These are phyloP conservation scores for Paramacrobiotus metropolitanus DNA, from an alignment of 1,140 invertebrate species.

Conservation along the genomic window DNA sequence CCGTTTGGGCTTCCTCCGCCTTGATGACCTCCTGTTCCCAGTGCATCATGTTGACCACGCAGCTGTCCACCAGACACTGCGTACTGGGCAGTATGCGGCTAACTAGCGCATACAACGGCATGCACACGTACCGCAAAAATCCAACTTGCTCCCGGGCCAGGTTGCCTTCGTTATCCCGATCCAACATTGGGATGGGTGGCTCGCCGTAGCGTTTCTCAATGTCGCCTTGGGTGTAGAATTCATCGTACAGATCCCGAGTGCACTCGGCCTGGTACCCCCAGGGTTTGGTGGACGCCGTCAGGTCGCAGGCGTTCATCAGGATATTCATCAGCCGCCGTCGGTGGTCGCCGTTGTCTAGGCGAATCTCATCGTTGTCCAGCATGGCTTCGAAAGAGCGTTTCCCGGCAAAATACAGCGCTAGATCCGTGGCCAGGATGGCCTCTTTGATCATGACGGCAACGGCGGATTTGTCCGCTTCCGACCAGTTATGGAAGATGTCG, in stretches of 20 bases:
- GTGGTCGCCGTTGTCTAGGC: not conserved
- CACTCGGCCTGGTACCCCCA: not conserved
- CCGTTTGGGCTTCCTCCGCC: not conserved
- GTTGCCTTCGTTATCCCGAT: not conserved
- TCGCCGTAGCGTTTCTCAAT: not conserved
- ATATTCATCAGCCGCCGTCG: not conserved
- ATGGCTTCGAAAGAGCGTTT: not conserved
- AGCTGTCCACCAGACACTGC: not conserved
- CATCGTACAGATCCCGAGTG: not conserved
- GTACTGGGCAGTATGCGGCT: not conserved
- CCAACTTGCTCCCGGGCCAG: not conserved
- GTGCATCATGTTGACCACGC: not conserved
- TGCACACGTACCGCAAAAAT: not conserved
- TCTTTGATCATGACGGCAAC: not conserved
- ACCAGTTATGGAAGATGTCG: not conserved
- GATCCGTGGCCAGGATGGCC: not conserved
- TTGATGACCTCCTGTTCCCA: not conserved
- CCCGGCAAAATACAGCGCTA: not conserved
- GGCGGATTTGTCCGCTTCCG: not conserved
- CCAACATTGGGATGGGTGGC: not conserved
- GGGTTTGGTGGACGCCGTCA: not conserved
- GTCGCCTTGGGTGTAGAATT: not conserved
- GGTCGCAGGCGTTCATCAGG: not conserved
- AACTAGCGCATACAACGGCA: not conserved
- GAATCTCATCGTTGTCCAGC: not conserved